Base-by-base conservation (phyloP, 2,888 invertebrate genomes). In the Augiades crinisus region DNA sequence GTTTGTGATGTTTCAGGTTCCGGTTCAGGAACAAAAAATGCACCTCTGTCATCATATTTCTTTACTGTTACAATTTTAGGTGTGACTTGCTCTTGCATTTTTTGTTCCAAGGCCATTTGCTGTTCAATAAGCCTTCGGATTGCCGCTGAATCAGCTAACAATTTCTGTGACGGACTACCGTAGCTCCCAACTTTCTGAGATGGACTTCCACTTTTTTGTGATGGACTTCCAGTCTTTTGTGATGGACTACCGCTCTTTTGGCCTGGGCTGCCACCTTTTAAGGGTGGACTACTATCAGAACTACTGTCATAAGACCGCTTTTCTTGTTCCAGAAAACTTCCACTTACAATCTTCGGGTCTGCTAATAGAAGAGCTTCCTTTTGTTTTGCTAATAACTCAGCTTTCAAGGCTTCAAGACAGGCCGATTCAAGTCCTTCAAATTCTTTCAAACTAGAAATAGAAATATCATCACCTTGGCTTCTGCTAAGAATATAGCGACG, bases 341-440 rank as follows among this genome's bases (percentile, higher is more conserved):
- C 73, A 52, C 87, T 90, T 1, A 86, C 87, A 62, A 84, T 78
- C 63, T 90, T 90, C 8, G 90, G 90, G 60, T 93, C 93, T 1
- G 92, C 92, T 46, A 91, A 75, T 5, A 98, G 78, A 46, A 95
- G 74, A 13, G 95, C 95, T 66, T 96, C 97, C 75, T 97, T 97
- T 79, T 96, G 96, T 66, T 95, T 94, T 0, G 95, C 96, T 56
- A 94, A 92, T 37, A 94, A 91, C 85, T 98, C 97, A 45, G 95
- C 95, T 63, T 93, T 92, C 58, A 96, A 93, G 0, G 95, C 96
- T 75, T 96, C 96, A 37, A 95, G 91, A 66, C 97, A 95, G 14
- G 97, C 97, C 56, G 93, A 94, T 83, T 98, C 98, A 1, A 98
- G 79, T 0, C 96, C 95, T 88, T 98, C 98, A 75, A 98, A 98